Evolutionary conservation across 2,113 vertebrate genomes (phyloP).

Genomic region (Otolemur garnettii): DNA sequence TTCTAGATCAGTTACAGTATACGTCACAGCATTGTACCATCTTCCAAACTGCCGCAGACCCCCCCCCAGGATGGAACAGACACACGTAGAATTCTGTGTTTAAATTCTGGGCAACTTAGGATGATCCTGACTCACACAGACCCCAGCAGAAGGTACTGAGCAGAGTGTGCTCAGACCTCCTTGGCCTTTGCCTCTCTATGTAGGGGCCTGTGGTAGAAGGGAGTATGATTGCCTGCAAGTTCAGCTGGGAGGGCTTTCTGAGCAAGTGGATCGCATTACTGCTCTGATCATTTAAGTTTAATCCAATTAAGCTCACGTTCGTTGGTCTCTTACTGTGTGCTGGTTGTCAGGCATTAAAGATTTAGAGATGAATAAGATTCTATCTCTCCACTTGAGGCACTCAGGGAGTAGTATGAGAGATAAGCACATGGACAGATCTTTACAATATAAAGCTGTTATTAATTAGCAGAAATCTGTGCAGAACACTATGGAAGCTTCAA

Average conservation of each 20-base stretch:
- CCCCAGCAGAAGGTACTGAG: background rate
- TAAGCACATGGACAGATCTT: background rate
- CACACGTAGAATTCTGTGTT: background rate
- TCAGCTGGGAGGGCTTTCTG: background rate
- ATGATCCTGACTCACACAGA: background rate
- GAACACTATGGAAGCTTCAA: background rate
- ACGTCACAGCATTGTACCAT: accelerated
- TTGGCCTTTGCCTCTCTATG: background rate
- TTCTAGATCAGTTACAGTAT: background rate
- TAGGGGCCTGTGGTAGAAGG: background rate
- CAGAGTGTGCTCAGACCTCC: background rate
- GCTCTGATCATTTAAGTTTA: background rate
- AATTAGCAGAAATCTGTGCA: background rate
- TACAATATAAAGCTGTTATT: background rate
- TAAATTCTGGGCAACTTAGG: background rate
- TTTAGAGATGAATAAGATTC: background rate
- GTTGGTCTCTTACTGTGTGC: background rate
- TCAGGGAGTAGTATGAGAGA: background rate
- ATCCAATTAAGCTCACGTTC: background rate
- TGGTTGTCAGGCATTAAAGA: background rate
- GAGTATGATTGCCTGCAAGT: background rate
- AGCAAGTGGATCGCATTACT: background rate
- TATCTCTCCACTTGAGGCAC: background rate
- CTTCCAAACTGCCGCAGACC: background rate
- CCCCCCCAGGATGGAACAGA: background rate